These are phyloP conservation scores for Homalodisca vitripennis DNA, from an alignment of 1,140 invertebrate species.

Conservation along the genomic window DNA sequence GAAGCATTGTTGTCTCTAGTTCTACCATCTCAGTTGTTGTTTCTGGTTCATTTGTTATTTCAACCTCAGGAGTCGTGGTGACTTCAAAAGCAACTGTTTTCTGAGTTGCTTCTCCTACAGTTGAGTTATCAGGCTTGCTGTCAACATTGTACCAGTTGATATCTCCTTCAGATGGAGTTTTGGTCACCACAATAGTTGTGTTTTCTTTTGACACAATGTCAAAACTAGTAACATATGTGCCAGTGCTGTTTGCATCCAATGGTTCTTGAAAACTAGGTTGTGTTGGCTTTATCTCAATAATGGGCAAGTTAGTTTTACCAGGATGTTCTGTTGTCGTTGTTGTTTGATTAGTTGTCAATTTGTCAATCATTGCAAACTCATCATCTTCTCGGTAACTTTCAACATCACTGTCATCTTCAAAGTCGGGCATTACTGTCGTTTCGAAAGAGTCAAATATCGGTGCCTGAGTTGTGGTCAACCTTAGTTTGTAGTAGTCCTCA, in stretches of 20 bases:
- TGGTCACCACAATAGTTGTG: neutral
- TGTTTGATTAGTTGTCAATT: neutral
- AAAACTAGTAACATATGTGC: constrained; percentile 1
- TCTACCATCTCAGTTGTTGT: neutral
- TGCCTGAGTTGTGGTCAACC: neutral
- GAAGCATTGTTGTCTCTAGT: neutral
- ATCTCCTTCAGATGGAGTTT: neutral
- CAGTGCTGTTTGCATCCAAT: neutral
- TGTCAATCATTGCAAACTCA: neutral
- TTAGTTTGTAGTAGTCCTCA: neutral
- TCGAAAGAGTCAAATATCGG: neutral
- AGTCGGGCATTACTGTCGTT: neutral
- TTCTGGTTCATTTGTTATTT: neutral
- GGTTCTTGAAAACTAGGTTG: neutral
- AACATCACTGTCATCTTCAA: neutral
- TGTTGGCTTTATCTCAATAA: neutral
- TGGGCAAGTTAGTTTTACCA: neutral
- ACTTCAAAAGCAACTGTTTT: neutral
- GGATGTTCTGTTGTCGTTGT: neutral
- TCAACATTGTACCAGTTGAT: constrained; percentile 9
- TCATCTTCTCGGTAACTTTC: constrained; percentile 9
- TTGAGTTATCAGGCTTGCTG: neutral
- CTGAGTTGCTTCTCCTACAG: neutral
- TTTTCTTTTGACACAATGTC: constrained; percentile 15
- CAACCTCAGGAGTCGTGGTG: neutral